Conservation (phyloP, 1,140 invertebrate genomes). For the Nylanderia fulva region DNA sequence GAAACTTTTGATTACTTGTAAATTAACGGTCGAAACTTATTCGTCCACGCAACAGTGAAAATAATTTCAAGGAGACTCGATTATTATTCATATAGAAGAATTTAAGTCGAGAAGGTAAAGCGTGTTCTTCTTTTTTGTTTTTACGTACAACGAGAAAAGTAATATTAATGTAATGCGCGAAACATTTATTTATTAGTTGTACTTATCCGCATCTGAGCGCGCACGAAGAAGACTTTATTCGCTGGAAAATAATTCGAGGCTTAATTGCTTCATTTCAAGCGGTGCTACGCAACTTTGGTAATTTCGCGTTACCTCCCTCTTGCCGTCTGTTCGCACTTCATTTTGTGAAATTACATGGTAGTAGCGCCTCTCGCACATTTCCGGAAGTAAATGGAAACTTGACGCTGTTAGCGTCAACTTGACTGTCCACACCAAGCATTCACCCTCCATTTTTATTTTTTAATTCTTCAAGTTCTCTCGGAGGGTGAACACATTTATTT, state of each 20-base stretch:
- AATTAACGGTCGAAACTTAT: slow-evolving; percentile 45
- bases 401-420: background rate
- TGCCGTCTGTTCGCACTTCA: slow-evolving; percentile 45
- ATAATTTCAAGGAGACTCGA: background rate
- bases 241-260: slow-evolving; percentile 52
- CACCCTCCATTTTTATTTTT: background rate
- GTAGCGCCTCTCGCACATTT: slow-evolving; percentile 4
- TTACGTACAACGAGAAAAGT: background rate
- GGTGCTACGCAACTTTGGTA: slow-evolving; percentile 24
- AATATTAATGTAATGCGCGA: slow-evolving; percentile 1
- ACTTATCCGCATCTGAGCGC: background rate
- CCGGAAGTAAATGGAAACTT: slow-evolving; percentile 47
- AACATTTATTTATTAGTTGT: slow-evolving; percentile 12
- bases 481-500: background rate
- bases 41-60: slow-evolving; percentile 3
- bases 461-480: background rate
- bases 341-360: slow-evolving; percentile 28
- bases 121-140: background rate
- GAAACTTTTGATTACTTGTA: slow-evolving; percentile 50
- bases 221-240: slow-evolving; percentile 24
- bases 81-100: background rate
- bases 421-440: background rate
- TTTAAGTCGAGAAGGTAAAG: background rate
- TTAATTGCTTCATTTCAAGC: slow-evolving; percentile 46
- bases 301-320: slow-evolving; percentile 30